These are phyloP conservation scores for Ascaphus truei DNA, from an alignment of 2,113 vertebrate species.

Conservation along the genomic window DNA sequence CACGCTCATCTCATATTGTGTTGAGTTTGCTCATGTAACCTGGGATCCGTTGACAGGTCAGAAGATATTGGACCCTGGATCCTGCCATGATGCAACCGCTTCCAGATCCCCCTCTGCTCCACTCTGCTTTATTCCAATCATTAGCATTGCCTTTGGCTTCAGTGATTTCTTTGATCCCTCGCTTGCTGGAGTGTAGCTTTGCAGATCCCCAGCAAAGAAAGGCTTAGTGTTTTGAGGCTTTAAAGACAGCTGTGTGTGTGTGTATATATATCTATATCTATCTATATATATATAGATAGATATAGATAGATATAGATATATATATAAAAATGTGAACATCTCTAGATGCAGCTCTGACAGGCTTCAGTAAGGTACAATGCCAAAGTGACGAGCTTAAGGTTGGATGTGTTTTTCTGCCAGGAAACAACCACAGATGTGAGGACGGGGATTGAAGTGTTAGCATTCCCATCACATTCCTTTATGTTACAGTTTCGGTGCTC, in stretches of 20 bases:
- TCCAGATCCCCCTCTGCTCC: neutral
- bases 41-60: no score
- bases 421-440: neutral
- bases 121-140: neutral
- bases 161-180: neutral
- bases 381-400: neutral
- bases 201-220: constrained; percentile 16
- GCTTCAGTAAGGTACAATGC: neutral
- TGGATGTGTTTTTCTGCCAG: neutral
- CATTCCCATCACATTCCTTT: no score
- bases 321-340: neutral
- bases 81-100: no score
- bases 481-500: no score
- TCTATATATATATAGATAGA: neutral
- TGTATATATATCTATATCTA: neutral
- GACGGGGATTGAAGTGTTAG: no score
- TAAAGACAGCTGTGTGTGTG: neutral
- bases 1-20: neutral
- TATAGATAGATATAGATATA: neutral
- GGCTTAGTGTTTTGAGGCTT: constrained; percentile 27
- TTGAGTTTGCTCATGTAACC: neutral
- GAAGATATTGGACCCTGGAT: neutral
- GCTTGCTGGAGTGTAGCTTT: constrained; percentile 1
- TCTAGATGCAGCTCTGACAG: neutral
- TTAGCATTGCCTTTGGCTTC: constrained; percentile 14